phyloP scores from a whole-genome alignment of 2,113 vertebrate species.

The Nanorana parkeri region DNA sequence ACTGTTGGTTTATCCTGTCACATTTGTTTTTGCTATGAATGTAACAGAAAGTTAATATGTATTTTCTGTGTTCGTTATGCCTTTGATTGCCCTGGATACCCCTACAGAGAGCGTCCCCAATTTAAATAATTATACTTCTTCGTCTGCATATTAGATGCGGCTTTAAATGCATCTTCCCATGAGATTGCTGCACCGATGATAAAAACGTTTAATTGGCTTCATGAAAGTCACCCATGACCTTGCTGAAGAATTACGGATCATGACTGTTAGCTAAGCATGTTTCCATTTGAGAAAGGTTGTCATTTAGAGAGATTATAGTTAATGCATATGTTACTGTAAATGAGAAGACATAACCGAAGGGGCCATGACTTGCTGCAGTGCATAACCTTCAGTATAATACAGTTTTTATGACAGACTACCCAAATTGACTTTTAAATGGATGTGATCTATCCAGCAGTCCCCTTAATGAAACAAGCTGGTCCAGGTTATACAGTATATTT shows the following conservation, averaged over 20 bases:
- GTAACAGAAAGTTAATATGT: conserved; percentile 16
- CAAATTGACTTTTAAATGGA: too few species aligned
- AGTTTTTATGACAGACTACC: neutral
- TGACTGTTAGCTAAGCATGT: neutral
- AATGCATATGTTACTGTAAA: too few species aligned
- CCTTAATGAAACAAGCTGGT: too few species aligned
- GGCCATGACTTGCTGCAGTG: too few species aligned
- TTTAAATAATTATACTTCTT: conserved; percentile 66
- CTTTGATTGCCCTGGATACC: neutral
- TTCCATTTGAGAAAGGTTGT: neutral
- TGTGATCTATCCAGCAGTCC: too few species aligned
- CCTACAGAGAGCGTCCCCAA: conserved; percentile 4
- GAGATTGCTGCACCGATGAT: conserved; percentile 70
- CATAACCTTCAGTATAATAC: neutral
- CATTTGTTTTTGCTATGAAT: neutral
- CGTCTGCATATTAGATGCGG: conserved; percentile 73
- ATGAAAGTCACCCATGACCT: conserved; percentile 67
- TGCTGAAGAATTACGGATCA: conserved; percentile 5
- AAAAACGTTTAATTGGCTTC: conserved; percentile 74
- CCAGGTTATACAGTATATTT: too few species aligned
- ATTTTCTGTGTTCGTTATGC: conserved; percentile 14
- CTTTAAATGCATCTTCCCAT: conserved; percentile 66
- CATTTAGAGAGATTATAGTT: too few species aligned
- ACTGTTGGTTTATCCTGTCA: neutral
- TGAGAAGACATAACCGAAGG: too few species aligned